These are phyloP conservation scores for Luehdorfia chinensis DNA, from an alignment of 1,140 invertebrate genomes.

Conservation along the genomic window DNA sequence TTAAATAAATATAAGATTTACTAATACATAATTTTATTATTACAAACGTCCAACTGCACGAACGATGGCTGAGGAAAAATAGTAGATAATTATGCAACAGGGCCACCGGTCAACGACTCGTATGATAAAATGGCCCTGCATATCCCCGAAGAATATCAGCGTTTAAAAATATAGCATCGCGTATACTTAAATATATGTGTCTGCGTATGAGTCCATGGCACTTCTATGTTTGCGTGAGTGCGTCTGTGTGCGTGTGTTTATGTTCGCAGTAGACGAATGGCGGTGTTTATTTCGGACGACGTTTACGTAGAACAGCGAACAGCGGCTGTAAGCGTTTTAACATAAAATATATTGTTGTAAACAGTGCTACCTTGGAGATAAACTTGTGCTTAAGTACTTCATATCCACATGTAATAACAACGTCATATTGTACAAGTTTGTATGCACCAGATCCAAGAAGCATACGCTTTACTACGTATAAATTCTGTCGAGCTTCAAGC, in stretches of 20 bases:
- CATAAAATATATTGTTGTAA: not conserved
- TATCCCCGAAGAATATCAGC: conserved; percentile 3
- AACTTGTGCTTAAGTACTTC: too few species aligned
- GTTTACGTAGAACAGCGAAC: conserved; percentile 1
- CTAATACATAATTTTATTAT: too few species aligned
- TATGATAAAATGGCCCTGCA: conserved; percentile 11
- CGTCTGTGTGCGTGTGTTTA: not conserved
- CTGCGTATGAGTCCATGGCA: not conserved
- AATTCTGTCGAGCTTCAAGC: too few species aligned
- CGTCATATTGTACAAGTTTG: too few species aligned
- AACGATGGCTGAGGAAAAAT: conserved; percentile 7
- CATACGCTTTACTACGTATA: too few species aligned
- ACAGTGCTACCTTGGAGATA: too few species aligned
- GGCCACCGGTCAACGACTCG: conserved; percentile 2
- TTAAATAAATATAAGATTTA: too few species aligned
- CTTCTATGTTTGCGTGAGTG: not conserved
- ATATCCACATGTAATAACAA: too few species aligned
- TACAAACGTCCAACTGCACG: not conserved
- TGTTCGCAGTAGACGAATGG: not conserved
- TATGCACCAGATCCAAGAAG: too few species aligned
- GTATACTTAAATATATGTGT: not conserved
- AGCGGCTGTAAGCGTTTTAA: not conserved
- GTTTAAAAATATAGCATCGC: conserved; percentile 11
- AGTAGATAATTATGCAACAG: conserved; percentile 3
- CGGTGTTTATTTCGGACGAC: conserved; percentile 2